Evolutionary conservation across 2,113 vertebrate species (phyloP).

Genomic region (Pristiophorus japonicus): DNA sequence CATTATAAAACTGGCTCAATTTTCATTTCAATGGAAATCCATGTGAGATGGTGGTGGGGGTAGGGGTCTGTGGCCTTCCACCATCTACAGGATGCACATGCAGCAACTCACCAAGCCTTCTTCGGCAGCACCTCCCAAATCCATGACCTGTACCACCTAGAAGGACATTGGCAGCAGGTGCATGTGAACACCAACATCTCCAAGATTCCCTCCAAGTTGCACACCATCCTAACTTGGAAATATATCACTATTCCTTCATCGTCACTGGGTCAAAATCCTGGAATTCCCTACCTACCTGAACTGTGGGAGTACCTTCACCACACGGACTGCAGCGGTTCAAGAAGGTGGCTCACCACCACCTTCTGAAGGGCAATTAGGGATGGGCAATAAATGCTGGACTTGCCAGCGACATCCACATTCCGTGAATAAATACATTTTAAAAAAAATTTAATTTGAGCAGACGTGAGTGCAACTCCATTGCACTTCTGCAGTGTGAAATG

Average conservation of each 20-base stretch:
- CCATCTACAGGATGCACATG: background rate
- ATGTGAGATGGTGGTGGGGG: background rate
- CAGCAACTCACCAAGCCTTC: background rate
- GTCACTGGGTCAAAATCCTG: background rate
- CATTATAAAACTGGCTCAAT: background rate
- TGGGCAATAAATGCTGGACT: background rate
- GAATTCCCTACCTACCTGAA: background rate
- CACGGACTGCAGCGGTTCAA: background rate
- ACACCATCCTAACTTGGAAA: background rate
- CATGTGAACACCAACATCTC: background rate
- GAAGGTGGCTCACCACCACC: background rate
- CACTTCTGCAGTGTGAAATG: background rate
- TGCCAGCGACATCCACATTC: background rate
- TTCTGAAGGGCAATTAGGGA: background rate
- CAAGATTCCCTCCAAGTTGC: background rate
- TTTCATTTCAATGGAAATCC: too few relatives aligned
- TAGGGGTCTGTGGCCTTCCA: background rate
- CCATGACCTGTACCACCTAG: background rate
- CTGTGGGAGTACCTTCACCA: background rate
- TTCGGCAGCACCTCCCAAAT: background rate
- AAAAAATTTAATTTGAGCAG: background rate
- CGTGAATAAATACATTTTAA: background rate
- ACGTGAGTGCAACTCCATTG: background rate
- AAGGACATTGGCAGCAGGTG: background rate
- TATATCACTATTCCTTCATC: background rate